Conservation (phyloP, 2,113 vertebrate species). For the Scomber japonicus region DNA sequence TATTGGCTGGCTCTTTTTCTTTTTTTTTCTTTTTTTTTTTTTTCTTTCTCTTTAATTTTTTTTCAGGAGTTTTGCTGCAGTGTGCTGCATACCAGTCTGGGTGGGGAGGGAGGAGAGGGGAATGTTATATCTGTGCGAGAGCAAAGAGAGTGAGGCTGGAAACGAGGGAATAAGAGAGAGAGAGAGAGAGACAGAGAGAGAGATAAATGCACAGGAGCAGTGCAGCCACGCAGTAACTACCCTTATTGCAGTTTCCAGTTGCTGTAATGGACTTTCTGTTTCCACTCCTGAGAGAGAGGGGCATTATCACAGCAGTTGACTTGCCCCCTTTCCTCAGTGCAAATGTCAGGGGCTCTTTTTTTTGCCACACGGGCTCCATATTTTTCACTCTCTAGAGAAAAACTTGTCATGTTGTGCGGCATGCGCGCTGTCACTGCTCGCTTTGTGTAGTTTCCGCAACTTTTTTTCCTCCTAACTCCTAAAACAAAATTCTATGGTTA, state of each 20-base stretch:
- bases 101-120: slow-evolving; percentile 66
- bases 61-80: slow-evolving; percentile 93
- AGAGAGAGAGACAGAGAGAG: slow-evolving; percentile 30
- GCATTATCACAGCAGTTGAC: slow-evolving; percentile 59
- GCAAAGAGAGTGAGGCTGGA: slow-evolving; percentile 45
- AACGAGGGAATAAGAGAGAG: slow-evolving; percentile 24
- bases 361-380: slow-evolving; percentile 61
- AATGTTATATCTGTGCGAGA: slow-evolving; percentile 69
- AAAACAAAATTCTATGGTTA: not conserved
- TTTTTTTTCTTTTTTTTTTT: slow-evolving; percentile 68
- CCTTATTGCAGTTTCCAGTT: slow-evolving; percentile 55
- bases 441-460: slow-evolving; percentile 18
- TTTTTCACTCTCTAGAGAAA: slow-evolving; percentile 59
- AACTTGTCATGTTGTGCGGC: slow-evolving; percentile 30
- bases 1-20: slow-evolving; percentile 41
- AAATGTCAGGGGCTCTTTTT: slow-evolving; percentile 57
- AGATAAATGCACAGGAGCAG: slow-evolving; percentile 42
- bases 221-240: slow-evolving; percentile 54
- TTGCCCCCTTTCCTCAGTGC: slow-evolving; percentile 39
- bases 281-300: slow-evolving; percentile 36
- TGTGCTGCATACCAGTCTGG: slow-evolving; percentile 89
- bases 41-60: slow-evolving; percentile 61
- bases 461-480: slow-evolving; percentile 17
- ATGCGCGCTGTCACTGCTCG: slow-evolving; percentile 34
- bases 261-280: slow-evolving; percentile 65